Evolutionary conservation across 2,888 invertebrate species (phyloP), one percentile per base, ranked within the genome.

Genomic region (Morpho deidamia): DNA sequence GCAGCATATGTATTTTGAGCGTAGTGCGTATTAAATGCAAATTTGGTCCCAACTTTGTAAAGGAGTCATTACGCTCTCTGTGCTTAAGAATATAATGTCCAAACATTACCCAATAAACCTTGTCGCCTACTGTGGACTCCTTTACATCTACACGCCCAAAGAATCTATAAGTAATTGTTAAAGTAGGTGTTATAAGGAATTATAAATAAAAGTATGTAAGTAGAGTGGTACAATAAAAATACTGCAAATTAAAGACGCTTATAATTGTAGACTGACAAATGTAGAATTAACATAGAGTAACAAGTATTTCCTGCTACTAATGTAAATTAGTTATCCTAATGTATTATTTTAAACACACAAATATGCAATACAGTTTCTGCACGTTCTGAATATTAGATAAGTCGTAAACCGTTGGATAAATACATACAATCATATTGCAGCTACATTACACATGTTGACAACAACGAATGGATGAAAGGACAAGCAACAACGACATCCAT

Each of bases 31-130:
- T 52, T 11, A 49, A 34, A 51, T 43, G 72, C 70, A 69, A 72
- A 68, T 85, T 23, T 87, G 86, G 86, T 87, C 86, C 85, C 86
- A 80, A 76, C 82, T 71, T 81, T 76, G 79, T 68, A 65, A 72
- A 75, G 78, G 74, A 77, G 77, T 73, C 72, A 68, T 67, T 59
- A 54, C 42, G 23, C 49, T n/a, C n/a, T n/a, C n/a, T n/a, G 12
- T 37, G 11, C 23, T 42, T 38, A 43, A 1, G 41, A 41, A 37
- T 37, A 32, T 33, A 33, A 41, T 23, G 9, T 38, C 9, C n/a
- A 38, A 42, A 23, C 33, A 42, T 40, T 47, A 43, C 32, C 11
- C 10, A 45, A 46, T 7, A 23, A 35, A 38, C 41, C 8, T 10
- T n/a, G 14, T 49, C 8, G 7, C 39, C 33, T 46, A 35, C 11